These are phyloP conservation scores for Drosophila kokeensis DNA, from an alignment of 2,888 invertebrate genomes.

Conservation along the genomic window DNA sequence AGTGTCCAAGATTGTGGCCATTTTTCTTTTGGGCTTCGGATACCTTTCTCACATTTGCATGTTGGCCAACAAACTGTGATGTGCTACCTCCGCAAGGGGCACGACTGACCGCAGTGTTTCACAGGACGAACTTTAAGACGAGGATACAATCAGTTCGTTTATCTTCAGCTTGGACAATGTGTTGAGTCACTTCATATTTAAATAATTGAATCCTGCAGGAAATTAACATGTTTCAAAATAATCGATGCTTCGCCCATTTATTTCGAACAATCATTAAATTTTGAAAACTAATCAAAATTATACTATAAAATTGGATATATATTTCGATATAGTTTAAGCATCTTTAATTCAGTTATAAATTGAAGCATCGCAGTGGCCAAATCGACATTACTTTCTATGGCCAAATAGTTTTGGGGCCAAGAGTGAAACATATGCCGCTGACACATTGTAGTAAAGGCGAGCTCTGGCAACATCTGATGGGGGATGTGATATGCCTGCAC, in stretches of 20 bases:
- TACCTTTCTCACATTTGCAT: constrained; percentile 59
- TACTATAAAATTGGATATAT: background rate
- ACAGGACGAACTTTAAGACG: constrained; percentile 5
- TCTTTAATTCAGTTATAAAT: constrained; percentile 42
- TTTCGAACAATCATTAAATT: background rate
- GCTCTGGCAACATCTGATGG: constrained; percentile 27
- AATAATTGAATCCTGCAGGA: constrained; percentile 2
- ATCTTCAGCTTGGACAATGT: constrained; percentile 24
- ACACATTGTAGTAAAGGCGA: constrained; percentile 42
- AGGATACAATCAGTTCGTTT: constrained; percentile 6
- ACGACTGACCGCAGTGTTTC: constrained; percentile 39
- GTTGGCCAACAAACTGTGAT: constrained; percentile 16
- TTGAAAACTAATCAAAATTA: background rate
- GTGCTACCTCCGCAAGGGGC: constrained; percentile 1
- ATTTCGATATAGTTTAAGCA: background rate
- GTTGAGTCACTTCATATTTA: constrained; percentile 3
- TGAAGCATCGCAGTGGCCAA: constrained; percentile 7
- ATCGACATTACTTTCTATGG: constrained; percentile 28
- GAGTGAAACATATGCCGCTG: constrained; percentile 68
- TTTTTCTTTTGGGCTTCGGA: constrained; percentile 51
- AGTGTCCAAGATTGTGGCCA: constrained; percentile 52
- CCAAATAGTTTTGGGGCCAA: constrained; percentile 50
- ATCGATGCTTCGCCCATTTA: background rate
- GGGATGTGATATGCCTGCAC: constrained; percentile 1
- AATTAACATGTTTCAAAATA: constrained; percentile 3